Evolutionary conservation across 23 tunicate species (phyloP).

Genomic region (Pegea sp.): DNA sequence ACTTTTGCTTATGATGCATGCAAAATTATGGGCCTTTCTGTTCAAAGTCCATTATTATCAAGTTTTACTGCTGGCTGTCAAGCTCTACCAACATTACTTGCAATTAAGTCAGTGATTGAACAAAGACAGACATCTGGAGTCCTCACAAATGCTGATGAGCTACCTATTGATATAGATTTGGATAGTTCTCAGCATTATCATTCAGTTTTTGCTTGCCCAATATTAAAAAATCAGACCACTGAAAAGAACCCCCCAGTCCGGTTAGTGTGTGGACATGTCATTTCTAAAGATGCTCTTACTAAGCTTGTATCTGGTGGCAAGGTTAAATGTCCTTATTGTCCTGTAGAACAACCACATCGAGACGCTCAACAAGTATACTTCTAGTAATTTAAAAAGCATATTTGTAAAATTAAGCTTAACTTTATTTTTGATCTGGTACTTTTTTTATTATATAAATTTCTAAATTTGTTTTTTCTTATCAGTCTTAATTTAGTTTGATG

Average conservation of each 20-base stretch:
- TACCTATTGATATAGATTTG: slow-evolving; percentile 87
- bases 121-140: slow-evolving; percentile 68
- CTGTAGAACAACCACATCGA: slow-evolving; percentile 53
- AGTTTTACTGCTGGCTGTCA: slow-evolving; percentile 81
- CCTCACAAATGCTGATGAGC: slow-evolving; percentile 57
- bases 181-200: slow-evolving; percentile 65
- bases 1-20: slow-evolving; percentile 55
- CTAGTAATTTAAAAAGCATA: no score
- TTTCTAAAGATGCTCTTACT: slow-evolving; percentile 67
- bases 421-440: no score
- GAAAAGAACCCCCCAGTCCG: slow-evolving; percentile 85
- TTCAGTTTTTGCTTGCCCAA: slow-evolving; percentile 97
- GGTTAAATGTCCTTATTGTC: slow-evolving; percentile 96
- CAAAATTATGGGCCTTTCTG: slow-evolving; percentile 38
- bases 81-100: slow-evolving; percentile 83
- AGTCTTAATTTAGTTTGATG: no score
- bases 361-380: slow-evolving; percentile 48
- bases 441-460: no score
- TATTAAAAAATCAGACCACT: slow-evolving; percentile 75
- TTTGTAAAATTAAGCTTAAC: no score
- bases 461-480: no score
- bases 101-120: slow-evolving; percentile 78
- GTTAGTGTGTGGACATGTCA: slow-evolving; percentile 91
- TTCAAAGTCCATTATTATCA: slow-evolving; percentile 44
- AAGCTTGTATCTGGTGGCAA: slow-evolving; percentile 52